Conservation (phyloP, 2,113 vertebrate species). For the Chunga burmeisteri region DNA sequence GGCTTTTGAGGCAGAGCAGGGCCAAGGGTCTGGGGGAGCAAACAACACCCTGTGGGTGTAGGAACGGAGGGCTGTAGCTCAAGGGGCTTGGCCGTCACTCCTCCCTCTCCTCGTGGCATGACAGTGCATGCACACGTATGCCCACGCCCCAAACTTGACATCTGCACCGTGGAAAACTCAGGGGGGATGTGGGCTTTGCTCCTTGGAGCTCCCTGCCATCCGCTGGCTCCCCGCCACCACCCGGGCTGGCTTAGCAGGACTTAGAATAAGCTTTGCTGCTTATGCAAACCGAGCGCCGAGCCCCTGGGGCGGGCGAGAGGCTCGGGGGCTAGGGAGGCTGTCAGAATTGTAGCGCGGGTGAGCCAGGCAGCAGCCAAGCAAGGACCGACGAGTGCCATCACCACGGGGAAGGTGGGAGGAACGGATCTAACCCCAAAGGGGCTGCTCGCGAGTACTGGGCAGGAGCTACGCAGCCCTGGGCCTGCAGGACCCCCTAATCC, state of each 20-base stretch:
- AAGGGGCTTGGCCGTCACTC: neutral
- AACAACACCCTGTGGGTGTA: neutral
- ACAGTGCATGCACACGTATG: neutral
- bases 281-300: neutral
- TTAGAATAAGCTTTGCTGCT: conserved; percentile 13
- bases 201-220: neutral
- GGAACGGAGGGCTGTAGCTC: neutral
- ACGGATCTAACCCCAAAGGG: neutral
- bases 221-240: neutral
- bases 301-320: neutral
- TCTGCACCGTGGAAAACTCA: neutral
- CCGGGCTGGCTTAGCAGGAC: conserved; percentile 14
- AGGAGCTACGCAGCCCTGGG: neutral
- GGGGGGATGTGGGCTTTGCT: neutral
- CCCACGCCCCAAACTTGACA: neutral
- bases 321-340: neutral
- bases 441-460: neutral
- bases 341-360: neutral
- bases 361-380: neutral
- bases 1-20: neutral
- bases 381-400: neutral
- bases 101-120: neutral
- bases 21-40: neutral
- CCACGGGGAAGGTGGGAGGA: neutral
- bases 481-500: neutral